A percentile compares a stretch with the other conserved stretches of the same genome.
phyloP scores from a whole-genome alignment of 2,888 invertebrate genomes.

The Tanytarsus gracilentus region DNA sequence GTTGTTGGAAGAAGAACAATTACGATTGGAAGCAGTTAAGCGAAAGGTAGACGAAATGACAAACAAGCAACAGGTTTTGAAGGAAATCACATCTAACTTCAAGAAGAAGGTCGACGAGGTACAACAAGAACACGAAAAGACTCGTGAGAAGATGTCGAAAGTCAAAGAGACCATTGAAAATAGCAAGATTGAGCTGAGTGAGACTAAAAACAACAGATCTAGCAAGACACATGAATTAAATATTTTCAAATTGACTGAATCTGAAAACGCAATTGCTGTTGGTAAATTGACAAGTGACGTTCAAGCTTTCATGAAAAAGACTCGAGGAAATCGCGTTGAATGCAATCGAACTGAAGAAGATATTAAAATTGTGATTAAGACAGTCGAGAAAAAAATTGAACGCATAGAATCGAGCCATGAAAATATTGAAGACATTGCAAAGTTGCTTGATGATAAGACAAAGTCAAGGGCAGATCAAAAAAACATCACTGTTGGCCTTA shows the following conservation, averaged over 20 bases:
- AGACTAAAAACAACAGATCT: slow-evolving; percentile 40
- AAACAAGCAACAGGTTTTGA: neutral
- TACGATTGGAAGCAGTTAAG: neutral
- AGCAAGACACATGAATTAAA: slow-evolving; percentile 37
- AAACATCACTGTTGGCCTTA: no score
- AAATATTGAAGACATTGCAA: slow-evolving; percentile 34
- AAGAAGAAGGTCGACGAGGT: neutral
- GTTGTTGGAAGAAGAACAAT: slow-evolving; percentile 7
- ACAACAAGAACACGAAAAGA: neutral
- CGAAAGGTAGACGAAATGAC: neutral
- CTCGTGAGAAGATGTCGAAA: neutral
- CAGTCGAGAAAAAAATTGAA: slow-evolving; percentile 35
- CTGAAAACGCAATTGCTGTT: slow-evolving; percentile 36
- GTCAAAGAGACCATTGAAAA: neutral
- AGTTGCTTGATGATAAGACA: slow-evolving; percentile 43
- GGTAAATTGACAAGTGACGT: slow-evolving; percentile 38
- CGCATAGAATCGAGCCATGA: slow-evolving; percentile 36
- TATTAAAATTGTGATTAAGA: slow-evolving; percentile 39
- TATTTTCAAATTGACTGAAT: neutral
- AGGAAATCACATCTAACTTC: neutral
- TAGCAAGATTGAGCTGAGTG: slow-evolving; percentile 33
- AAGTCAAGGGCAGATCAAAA: slow-evolving; percentile 42
- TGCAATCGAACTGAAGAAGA: slow-evolving; percentile 41
- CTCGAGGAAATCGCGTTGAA: slow-evolving; percentile 37
- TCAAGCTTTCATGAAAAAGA: slow-evolving; percentile 41